These are phyloP conservation scores for Volucella zonaria DNA, from an alignment of 2,888 invertebrate genomes.

Conservation along the genomic window DNA sequence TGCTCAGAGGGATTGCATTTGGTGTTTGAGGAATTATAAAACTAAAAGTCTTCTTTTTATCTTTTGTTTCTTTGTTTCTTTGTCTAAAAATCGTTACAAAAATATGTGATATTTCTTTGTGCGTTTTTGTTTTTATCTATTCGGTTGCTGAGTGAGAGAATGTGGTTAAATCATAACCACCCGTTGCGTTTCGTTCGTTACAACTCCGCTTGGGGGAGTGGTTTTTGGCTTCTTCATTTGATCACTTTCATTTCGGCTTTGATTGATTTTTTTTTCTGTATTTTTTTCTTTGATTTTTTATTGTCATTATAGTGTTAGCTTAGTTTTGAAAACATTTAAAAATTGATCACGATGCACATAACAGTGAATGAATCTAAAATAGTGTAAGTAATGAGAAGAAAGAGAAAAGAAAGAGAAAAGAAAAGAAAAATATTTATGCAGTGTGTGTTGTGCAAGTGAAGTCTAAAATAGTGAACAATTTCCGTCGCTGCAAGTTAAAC, in stretches of 20 bases:
- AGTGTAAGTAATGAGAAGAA: conserved; percentile 22
- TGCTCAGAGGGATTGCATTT: conserved; percentile 32
- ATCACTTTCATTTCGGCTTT: conserved; percentile 45
- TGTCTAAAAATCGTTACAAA: conserved; percentile 47
- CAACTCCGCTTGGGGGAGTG: conserved; percentile 19
- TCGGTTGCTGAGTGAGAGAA: background rate
- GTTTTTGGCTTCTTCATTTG: conserved; percentile 22
- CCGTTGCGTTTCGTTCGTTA: background rate
- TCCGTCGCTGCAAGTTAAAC: conserved; percentile 62
- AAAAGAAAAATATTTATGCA: conserved; percentile 16
- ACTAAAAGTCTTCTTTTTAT: conserved; percentile 16
- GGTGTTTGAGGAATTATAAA: conserved; percentile 38
- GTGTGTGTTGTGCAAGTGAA: conserved; percentile 50
- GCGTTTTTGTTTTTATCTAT: conserved; percentile 41
- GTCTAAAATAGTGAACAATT: background rate
- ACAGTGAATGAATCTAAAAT: conserved; percentile 64
- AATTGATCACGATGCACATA: conserved; percentile 66
- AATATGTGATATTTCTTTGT: conserved; percentile 62
- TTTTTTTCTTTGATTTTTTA: conserved; percentile 41
- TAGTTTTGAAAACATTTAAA: conserved; percentile 56
- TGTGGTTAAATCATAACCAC: conserved; percentile 27
- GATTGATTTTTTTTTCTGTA: background rate
- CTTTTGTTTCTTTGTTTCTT: background rate
- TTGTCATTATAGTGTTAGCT: conserved; percentile 57
- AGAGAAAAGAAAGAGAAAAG: conserved; percentile 23